These are phyloP conservation scores for Bombylius major DNA, from an alignment of 2,888 invertebrate species.

Conservation along the genomic window DNA sequence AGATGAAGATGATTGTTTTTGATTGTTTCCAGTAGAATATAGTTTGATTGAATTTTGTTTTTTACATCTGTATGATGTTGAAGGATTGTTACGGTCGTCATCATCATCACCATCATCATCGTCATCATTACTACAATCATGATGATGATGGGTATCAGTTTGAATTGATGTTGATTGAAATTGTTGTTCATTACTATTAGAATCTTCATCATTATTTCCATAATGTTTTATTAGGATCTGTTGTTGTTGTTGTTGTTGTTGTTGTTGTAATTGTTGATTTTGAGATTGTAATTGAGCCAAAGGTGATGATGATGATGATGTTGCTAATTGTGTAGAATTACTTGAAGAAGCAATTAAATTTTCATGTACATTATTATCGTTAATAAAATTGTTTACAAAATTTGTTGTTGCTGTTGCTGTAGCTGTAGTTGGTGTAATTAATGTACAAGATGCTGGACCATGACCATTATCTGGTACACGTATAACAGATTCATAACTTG, in stretches of 20 bases:
- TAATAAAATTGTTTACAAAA: background rate
- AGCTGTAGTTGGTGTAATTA: slow-evolving; percentile 4
- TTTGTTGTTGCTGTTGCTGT: background rate
- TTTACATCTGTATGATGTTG: too few species aligned
- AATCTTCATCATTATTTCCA: too few species aligned
- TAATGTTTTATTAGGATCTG: too few species aligned
- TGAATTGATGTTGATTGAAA: background rate
- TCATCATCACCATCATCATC: background rate
- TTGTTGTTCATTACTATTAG: too few species aligned
- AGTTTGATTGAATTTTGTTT: too few species aligned
- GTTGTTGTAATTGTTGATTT: background rate
- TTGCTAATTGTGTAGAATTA: background rate
- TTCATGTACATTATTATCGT: background rate
- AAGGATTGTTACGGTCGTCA: background rate
- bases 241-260: background rate
- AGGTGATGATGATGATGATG: background rate
- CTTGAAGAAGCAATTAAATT: background rate
- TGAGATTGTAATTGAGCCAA: too few species aligned
- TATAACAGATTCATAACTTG: slow-evolving; percentile 39
- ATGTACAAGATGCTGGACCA: slow-evolving; percentile 11
- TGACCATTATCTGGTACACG: slow-evolving; percentile 9
- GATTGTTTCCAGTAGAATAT: too few species aligned
- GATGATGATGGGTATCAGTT: background rate
- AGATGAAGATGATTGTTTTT: too few species aligned
- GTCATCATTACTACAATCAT: background rate